Percentiles rank a stretch among this genome's conserved stretches.
Conservation (phyloP, 2,888 invertebrate genomes). For the Agrilus biguttatus region DNA sequence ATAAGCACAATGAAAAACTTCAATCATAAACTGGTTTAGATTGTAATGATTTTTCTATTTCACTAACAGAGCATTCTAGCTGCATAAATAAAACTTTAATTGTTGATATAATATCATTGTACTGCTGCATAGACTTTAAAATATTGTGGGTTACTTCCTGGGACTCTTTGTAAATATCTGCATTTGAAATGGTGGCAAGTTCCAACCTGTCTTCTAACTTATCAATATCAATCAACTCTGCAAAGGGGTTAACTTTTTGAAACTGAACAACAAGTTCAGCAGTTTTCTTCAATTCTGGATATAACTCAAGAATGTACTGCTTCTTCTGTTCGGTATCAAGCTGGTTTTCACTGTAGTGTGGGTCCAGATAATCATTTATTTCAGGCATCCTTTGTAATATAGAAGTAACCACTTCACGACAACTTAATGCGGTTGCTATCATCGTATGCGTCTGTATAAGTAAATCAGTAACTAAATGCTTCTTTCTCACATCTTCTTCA, state of each 20-base stretch:
- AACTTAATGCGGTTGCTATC: constrained; percentile 35
- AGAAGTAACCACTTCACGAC: constrained; percentile 33
- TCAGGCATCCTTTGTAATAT: constrained; percentile 32
- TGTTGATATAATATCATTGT: constrained; percentile 33
- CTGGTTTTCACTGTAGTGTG: constrained; percentile 29
- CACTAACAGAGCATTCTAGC: constrained; percentile 30
- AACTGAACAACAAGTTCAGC: constrained; percentile 26
- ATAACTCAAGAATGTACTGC: constrained; percentile 32
- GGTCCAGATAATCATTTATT: constrained; percentile 33
- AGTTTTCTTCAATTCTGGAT: constrained; percentile 31
- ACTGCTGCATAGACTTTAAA: constrained; percentile 30
- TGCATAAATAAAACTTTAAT: constrained; percentile 33
- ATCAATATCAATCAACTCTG: constrained; percentile 31
- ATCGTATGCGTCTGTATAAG: constrained; percentile 34
- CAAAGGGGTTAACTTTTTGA: constrained; percentile 26
- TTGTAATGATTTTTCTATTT: constrained; percentile 29
- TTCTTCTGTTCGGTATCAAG: constrained; percentile 32
- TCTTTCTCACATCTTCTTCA: constrained; percentile 16
- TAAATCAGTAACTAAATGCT: constrained; percentile 27
- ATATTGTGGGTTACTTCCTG: constrained; percentile 27
- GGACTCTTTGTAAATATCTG: constrained; percentile 28
- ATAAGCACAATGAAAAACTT: not conserved
- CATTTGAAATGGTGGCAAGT: constrained; percentile 26
- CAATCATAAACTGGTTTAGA: constrained; percentile 23
- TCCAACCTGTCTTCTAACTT: constrained; percentile 31